Evolutionary conservation across 92 coral and sea anemone species (phyloP), one percentile per base, ranked within the genome.

Genomic region (Epizoanthus stellaris): DNA sequence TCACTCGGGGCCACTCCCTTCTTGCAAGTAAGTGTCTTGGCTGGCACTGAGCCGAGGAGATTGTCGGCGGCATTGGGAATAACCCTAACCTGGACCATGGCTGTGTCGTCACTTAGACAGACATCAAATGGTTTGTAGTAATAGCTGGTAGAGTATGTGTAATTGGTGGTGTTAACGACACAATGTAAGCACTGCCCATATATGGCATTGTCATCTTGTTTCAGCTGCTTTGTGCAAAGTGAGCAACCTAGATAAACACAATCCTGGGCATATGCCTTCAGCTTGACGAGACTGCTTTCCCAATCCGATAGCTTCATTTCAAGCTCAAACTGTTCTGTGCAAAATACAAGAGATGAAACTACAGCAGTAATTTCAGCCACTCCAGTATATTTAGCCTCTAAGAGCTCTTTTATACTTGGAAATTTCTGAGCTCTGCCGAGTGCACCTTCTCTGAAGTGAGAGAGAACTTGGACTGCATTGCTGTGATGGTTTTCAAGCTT

Each of bases 101-200:
- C 87, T 4, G 83, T 73, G 36, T 49, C 15, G 72, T 93, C 95
- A 12, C 82, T 25, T 39, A 90, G 77, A 43, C 74, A 23, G 13
- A 95, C 36, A 3, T 63, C 76, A 83, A 90, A 56, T 16, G 92
- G 93, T 39, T 80, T 86, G 80, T 88, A 96, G 81, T 70, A 92
- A 61, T 87, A 89, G 21, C 34, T 75, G 3, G 90, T 52, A 11
- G 90, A 85, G 76, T 92, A 94, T 38, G 76, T 63, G 76, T 92
- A 92, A 62, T 45, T 61, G 1, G 89, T 64, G 77, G 90, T 82
- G 34, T 87, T 81, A 36, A 36, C 30, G 36, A 91, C 87, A 54
- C 98, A 96, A 67, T 91, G 62, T 6, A 88, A 30, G 69, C 98
- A 96, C 87, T 94, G 98, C 34, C 90, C 91, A 75, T 94, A 96